phyloP scores from a whole-genome alignment of 1,140 invertebrate species.

The Aphidius gifuensis region DNA sequence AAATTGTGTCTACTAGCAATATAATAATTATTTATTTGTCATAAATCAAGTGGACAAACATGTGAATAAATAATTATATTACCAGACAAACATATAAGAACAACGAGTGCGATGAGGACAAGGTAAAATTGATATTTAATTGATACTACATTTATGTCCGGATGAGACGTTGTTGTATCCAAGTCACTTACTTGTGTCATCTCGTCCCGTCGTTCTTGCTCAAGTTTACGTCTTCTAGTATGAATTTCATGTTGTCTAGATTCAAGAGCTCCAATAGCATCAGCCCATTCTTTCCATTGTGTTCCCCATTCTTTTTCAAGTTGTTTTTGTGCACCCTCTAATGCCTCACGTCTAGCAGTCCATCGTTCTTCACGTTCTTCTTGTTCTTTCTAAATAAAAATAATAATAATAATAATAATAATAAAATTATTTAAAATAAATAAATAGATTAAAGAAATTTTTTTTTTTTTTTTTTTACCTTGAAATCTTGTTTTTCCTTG shows the following conservation, averaged over 20 bases:
- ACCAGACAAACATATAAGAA: slow-evolving; percentile 54
- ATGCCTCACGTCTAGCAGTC: slow-evolving; percentile 50
- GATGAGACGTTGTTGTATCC: slow-evolving; percentile 39
- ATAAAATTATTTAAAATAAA: not conserved
- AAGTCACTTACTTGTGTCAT: slow-evolving; percentile 57
- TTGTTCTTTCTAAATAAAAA: slow-evolving; percentile 48
- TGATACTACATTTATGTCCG: slow-evolving; percentile 49
- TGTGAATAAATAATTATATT: slow-evolving; percentile 56
- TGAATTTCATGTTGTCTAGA: slow-evolving; percentile 53
- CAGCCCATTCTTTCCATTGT: slow-evolving; percentile 53
- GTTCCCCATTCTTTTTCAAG: slow-evolving; percentile 55
- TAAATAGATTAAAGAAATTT: slow-evolving; percentile 33
- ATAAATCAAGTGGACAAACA: slow-evolving; percentile 52
- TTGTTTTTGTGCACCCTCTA: slow-evolving; percentile 55
- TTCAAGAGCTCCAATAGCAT: slow-evolving; percentile 50
- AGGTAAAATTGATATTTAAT: slow-evolving; percentile 53
- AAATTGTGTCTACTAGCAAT: too few relatives aligned
- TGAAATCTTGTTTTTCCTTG: slow-evolving; percentile 53
- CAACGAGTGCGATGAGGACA: slow-evolving; percentile 50
- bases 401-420: not conserved
- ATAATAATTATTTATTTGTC: slow-evolving; percentile 27
- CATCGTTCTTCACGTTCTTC: slow-evolving; percentile 56
- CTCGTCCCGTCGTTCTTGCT: slow-evolving; percentile 55
- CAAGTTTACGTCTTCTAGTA: slow-evolving; percentile 46
- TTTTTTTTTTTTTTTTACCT: slow-evolving; percentile 34